A percentile compares a stretch with the other conserved stretches of the same genome.
Evolutionary conservation across 2,888 invertebrate genomes (phyloP).

Genomic region (Exocentrus adspersus): DNA sequence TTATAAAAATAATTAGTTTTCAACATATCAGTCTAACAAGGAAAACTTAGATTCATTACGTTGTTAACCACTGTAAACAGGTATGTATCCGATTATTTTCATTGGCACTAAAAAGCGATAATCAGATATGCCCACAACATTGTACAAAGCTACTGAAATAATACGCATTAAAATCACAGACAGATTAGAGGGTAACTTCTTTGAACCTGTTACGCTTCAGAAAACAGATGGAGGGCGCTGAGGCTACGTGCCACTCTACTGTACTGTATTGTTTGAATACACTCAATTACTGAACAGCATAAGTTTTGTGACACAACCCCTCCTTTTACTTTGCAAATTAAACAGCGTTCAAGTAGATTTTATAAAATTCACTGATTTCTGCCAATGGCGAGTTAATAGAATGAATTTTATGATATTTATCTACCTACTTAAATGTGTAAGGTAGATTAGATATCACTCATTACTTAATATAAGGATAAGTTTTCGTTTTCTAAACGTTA

Average conservation of each 20-base stretch:
- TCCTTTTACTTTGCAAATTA: constrained; percentile 32
- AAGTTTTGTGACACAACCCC: constrained; percentile 47
- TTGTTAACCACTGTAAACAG: constrained; percentile 40
- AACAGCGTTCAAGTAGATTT: constrained; percentile 32
- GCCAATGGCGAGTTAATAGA: constrained; percentile 7
- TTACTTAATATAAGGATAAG: too few species aligned
- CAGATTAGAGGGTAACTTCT: constrained; percentile 59
- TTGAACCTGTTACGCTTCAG: constrained; percentile 62
- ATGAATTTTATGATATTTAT: not conserved
- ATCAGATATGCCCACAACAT: constrained; percentile 57
- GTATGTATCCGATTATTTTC: constrained; percentile 45
- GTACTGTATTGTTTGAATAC: constrained; percentile 63
- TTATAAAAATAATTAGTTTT: too few species aligned
- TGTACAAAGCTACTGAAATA: constrained; percentile 61
- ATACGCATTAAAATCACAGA: constrained; percentile 63
- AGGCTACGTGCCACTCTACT: constrained; percentile 52
- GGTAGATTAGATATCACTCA: too few species aligned
- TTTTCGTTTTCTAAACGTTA: too few species aligned
- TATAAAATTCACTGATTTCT: constrained; percentile 17
- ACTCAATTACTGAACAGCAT: constrained; percentile 61
- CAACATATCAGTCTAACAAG: too few species aligned
- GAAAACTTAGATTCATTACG: too few species aligned
- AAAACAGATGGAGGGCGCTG: constrained; percentile 54
- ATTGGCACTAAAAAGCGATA: constrained; percentile 55
- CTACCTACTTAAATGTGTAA: not conserved